Conservation (phyloP, 2,113 vertebrate species). For the Rhinoptilus africanus region DNA sequence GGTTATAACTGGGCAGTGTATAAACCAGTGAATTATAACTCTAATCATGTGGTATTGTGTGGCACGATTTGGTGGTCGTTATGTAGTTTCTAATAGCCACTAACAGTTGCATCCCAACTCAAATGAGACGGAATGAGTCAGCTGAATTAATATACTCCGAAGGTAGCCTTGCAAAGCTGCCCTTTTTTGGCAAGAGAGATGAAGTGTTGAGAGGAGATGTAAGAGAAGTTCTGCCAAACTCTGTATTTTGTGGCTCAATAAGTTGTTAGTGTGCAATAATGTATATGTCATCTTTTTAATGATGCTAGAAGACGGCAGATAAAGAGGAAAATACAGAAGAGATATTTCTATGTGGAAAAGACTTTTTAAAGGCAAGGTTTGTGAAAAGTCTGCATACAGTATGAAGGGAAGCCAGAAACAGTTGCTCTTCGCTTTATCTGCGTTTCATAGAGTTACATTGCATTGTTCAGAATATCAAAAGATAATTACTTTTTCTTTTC, state of each 20-base stretch:
- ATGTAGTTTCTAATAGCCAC: background rate
- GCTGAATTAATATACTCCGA: background rate
- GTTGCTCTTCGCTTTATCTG: background rate
- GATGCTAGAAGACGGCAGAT: background rate
- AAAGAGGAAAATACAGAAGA: background rate
- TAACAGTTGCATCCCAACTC: background rate
- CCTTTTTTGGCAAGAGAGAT: too few species aligned
- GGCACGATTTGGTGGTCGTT: background rate
- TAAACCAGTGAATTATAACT: background rate
- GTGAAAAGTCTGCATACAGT: background rate
- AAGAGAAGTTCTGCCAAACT: background rate
- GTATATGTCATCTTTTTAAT: background rate
- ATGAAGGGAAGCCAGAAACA: background rate
- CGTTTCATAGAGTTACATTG: too few species aligned
- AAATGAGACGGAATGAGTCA: background rate
- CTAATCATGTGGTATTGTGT: accelerated
- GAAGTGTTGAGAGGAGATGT: too few species aligned
- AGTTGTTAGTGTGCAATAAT: too few species aligned
- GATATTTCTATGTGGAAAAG: background rate
- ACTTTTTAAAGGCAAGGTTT: background rate
- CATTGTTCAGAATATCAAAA: too few species aligned
- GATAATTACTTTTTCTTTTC: too few species aligned
- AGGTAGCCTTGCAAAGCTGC: background rate
- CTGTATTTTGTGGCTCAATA: background rate
- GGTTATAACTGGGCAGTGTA: background rate